Conservation (phyloP, 2,888 invertebrate species). For the Lochmaea capreae region DNA sequence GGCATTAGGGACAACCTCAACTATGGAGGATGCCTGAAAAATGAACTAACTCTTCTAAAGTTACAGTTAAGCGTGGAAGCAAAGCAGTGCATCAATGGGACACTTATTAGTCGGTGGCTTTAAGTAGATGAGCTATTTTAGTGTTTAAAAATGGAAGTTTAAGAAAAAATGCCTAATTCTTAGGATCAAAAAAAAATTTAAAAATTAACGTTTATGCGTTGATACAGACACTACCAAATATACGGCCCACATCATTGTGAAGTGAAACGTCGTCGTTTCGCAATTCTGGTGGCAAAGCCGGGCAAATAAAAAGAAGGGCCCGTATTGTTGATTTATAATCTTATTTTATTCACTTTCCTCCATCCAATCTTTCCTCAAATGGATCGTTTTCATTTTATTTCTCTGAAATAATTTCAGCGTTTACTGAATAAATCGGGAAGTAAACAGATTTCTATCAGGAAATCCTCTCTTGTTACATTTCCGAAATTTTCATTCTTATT, state of each 20-base stretch:
- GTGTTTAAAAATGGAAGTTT: too few species aligned
- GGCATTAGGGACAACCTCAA: too few species aligned
- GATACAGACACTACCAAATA: background rate
- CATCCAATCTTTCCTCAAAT: slow-evolving; percentile 16
- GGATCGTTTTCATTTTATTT: slow-evolving; percentile 29
- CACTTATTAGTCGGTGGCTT: too few species aligned
- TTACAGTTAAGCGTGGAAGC: too few species aligned
- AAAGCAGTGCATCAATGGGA: too few species aligned
- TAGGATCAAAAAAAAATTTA: too few species aligned
- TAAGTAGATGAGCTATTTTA: too few species aligned
- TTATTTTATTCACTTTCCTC: slow-evolving; percentile 30
- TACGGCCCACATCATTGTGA: background rate
- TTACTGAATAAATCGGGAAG: slow-evolving; percentile 18
- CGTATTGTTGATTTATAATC: slow-evolving; percentile 34
- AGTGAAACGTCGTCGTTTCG: slow-evolving; percentile 8
- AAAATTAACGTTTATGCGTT: background rate
- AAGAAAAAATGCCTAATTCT: background rate
- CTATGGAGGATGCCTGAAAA: too few species aligned
- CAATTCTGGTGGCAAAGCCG: slow-evolving; percentile 9
- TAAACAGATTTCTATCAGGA: slow-evolving; percentile 18
- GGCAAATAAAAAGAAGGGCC: slow-evolving; percentile 20
- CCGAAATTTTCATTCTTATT: background rate
- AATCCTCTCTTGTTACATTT: slow-evolving; percentile 14
- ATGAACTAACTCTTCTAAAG: too few species aligned
- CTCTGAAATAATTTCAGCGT: slow-evolving; percentile 6